Conservation (phyloP, 2,113 vertebrate species). For the Dunckerocampus dactyliophorus region DNA sequence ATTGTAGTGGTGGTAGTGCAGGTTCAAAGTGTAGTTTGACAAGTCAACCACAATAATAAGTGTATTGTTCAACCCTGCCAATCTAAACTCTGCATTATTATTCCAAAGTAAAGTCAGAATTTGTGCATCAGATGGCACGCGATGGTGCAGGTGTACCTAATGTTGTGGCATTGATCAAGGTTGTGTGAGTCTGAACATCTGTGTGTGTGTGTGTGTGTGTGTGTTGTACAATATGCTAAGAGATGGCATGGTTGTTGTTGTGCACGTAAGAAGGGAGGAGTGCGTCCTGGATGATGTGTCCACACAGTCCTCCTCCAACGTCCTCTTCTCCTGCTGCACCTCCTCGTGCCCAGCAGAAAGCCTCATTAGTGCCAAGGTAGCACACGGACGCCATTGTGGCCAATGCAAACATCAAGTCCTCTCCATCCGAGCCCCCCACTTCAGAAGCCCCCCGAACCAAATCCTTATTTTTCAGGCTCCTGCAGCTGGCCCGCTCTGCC, state of each 20-base stretch:
- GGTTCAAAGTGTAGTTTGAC: no score
- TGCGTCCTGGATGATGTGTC: slow-evolving; percentile 20
- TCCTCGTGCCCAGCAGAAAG: slow-evolving; percentile 61
- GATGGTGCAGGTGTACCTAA: no score
- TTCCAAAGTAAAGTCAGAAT: no score
- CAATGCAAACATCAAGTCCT: slow-evolving; percentile 77
- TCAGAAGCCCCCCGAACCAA: slow-evolving; percentile 65
- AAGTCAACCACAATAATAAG: no score
- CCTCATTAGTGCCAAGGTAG: slow-evolving; percentile 72
- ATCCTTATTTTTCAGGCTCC: slow-evolving; percentile 73
- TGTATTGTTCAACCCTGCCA: no score
- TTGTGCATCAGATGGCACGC: no score
- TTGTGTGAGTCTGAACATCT: slow-evolving; percentile 31
- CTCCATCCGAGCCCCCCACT: slow-evolving; percentile 66
- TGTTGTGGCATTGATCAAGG: not conserved
- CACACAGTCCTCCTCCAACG: slow-evolving; percentile 40
- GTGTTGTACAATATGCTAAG: slow-evolving; percentile 40
- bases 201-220: slow-evolving; percentile 19
- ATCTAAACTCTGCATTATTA: no score
- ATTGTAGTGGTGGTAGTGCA: no score
- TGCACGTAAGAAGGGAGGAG: slow-evolving; percentile 42
- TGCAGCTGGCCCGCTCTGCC: slow-evolving; percentile 76
- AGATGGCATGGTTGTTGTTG: slow-evolving; percentile 36
- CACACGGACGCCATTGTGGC: slow-evolving; percentile 76
- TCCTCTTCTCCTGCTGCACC: slow-evolving; percentile 40